Conservation (phyloP, 2,113 vertebrate genomes). For the Centropristis striata region DNA sequence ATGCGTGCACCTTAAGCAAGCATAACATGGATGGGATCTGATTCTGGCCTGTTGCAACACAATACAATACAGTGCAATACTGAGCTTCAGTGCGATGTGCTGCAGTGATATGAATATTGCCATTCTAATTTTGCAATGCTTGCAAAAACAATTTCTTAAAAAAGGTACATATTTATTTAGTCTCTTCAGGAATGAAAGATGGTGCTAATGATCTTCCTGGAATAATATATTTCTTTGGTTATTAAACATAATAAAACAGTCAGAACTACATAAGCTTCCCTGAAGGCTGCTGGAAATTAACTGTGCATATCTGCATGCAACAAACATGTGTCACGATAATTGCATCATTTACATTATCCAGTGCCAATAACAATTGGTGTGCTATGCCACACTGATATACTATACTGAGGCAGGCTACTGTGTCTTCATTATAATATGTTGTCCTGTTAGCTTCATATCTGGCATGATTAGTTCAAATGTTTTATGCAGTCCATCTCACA, state of each 20-base stretch:
- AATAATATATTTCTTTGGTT: background rate
- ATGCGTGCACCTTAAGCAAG: background rate
- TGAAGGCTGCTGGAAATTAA: too few species aligned
- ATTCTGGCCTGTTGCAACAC: slow-evolving; percentile 8
- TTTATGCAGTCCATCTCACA: too few species aligned
- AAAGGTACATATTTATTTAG: background rate
- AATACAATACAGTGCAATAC: background rate
- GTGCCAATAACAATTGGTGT: background rate
- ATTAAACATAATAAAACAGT: background rate
- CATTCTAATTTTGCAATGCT: background rate
- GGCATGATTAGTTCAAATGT: too few species aligned
- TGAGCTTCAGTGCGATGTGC: background rate
- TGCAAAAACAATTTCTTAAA: background rate
- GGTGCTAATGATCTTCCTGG: background rate
- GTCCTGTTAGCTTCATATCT: background rate
- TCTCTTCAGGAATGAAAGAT: background rate
- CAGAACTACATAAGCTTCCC: background rate
- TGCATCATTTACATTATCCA: background rate
- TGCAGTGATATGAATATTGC: background rate
- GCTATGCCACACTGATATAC: background rate
- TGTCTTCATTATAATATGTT: background rate
- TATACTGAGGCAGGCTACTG: background rate
- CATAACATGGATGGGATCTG: background rate
- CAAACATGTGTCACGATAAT: background rate
- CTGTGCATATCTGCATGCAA: too few species aligned